Evolutionary conservation across 92 coral and sea anemone species (phyloP), one percentile per base, ranked within the genome.

Genomic region (Muricea muricata): DNA sequence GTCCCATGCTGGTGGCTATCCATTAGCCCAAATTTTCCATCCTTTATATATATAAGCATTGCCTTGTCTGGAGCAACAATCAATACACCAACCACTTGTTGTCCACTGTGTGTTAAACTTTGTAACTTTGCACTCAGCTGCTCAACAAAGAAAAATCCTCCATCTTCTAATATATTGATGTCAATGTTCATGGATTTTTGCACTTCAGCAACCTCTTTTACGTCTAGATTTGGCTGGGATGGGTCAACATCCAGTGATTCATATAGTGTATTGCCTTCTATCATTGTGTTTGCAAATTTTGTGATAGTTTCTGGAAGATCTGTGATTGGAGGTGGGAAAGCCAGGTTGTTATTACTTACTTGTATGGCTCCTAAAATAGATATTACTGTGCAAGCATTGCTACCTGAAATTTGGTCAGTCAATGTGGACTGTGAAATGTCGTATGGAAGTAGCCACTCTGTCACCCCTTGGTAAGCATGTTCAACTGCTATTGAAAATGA

Each of bases 301-400:
- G 21, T 11, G 29, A 73, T 80, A 18, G 85, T 82, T 50, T 42
- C 18, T 46, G 15, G 20, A 41, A 80, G 13, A 28, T 45, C 58
- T 6, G 39, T 58, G 31, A 31, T 65, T 0, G 73, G 26, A 56
- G 66, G 28, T 21, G 90, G 87, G 14, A 89, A 34, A n/a, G 48
- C 70, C 47, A 65, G 72, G 10, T 37, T 28, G 13, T 86, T 66
- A n/a, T n/a, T n/a, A 24, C 61, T 21, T 40, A 78, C 79, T 29
- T 89, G 78, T 75, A 73, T 50, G 25, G 89, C 92, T 13, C 78
- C 83, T 35, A 89, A 55, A 70, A 35, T 83, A 42, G 89, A 82
- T 75, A 79, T 89, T 30, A 85, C 60, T 52, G 93, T 86, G 63
- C 87, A 90, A 28, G 93, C 90, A 86, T 82, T 85, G 84, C 93